These are phyloP conservation scores for Hirtodrosophila histrioides DNA, from an alignment of 2,888 invertebrate species.

Conservation along the genomic window DNA sequence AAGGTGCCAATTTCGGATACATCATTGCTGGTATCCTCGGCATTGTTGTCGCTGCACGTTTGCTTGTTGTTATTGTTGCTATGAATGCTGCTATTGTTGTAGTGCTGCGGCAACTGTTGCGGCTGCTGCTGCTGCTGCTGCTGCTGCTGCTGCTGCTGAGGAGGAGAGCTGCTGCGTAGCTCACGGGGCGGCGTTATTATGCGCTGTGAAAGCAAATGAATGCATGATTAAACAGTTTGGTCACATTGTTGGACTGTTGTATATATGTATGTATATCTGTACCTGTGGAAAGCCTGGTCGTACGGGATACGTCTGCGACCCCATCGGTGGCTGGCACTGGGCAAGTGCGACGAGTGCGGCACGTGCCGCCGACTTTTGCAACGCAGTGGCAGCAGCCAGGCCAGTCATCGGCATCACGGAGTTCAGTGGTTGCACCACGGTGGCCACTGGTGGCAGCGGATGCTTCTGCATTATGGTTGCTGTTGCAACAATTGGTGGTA, in stretches of 20 bases:
- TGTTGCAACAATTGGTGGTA: conserved; percentile 48
- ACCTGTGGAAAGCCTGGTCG: conserved; percentile 94
- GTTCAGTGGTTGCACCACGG: conserved; percentile 38
- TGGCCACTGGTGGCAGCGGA: conserved; percentile 36
- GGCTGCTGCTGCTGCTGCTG: conserved; percentile 68
- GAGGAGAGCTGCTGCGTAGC: conserved; percentile 75
- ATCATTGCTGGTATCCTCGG: conserved; percentile 85
- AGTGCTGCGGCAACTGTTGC: conserved; percentile 36
- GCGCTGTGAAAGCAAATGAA: conserved; percentile 58
- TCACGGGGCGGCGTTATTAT: conserved; percentile 83
- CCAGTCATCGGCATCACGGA: conserved; percentile 14
- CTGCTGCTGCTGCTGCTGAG: conserved; percentile 57
- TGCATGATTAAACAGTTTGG: neutral
- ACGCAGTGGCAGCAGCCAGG: conserved; percentile 27
- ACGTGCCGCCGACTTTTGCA: conserved; percentile 63
- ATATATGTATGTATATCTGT: neutral
- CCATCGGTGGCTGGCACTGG: conserved; percentile 55
- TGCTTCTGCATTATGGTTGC: conserved; percentile 21
- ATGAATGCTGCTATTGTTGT: conserved; percentile 46
- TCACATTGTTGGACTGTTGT: too few species aligned
- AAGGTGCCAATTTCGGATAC: conserved; percentile 84
- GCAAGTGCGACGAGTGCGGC: conserved; percentile 58
- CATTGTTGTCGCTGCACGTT: conserved; percentile 80
- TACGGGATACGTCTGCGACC: conserved; percentile 86
- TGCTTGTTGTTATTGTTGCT: conserved; percentile 62